Evolutionary conservation across 2,113 vertebrate species (phyloP).

Genomic region (Cyprinodon variegatus): DNA sequence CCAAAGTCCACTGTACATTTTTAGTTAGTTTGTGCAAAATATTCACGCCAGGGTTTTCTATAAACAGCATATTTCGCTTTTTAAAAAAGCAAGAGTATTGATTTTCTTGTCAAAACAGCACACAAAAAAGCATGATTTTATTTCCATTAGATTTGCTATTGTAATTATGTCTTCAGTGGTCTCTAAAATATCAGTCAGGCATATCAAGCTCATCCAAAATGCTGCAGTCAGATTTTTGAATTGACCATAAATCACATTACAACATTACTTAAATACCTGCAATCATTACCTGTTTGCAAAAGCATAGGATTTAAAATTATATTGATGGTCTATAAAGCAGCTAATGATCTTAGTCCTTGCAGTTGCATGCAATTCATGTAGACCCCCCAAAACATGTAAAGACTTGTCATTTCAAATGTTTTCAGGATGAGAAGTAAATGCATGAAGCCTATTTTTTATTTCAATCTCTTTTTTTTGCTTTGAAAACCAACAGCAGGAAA

Average conservation of each 20-base stretch:
- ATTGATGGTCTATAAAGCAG: neutral
- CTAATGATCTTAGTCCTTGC: neutral
- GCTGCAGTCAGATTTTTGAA: neutral
- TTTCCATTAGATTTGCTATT: too few species aligned
- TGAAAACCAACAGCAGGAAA: neutral
- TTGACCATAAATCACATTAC: neutral
- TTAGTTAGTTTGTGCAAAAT: neutral
- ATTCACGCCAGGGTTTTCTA: neutral
- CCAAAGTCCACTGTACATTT: neutral
- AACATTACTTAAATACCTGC: neutral
- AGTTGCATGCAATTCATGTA: neutral
- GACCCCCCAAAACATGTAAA: neutral
- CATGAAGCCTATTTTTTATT: neutral
- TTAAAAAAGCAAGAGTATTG: neutral
- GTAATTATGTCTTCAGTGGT: too few species aligned
- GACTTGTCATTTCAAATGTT: neutral
- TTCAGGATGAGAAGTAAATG: neutral
- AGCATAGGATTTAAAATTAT: neutral
- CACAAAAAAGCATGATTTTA: neutral
- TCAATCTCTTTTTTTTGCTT: neutral
- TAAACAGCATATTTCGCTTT: neutral
- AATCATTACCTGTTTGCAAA: neutral
- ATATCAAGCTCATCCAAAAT: neutral
- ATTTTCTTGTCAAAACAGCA: neutral
- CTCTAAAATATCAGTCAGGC: too few species aligned